These are phyloP conservation scores for Eilema depressum DNA, from an alignment of 2,888 invertebrate species.

Conservation along the genomic window DNA sequence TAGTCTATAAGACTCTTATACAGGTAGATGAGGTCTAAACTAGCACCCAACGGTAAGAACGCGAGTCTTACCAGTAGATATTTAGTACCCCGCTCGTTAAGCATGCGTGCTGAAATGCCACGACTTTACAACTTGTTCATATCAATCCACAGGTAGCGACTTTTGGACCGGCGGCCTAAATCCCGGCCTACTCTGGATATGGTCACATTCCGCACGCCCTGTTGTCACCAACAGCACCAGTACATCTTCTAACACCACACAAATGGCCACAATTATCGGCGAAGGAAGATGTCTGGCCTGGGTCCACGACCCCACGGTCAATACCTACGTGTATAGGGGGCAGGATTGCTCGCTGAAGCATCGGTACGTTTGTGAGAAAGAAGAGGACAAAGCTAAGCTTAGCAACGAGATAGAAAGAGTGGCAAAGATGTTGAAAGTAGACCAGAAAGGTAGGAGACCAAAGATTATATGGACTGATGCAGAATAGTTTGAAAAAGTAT, in stretches of 20 bases:
- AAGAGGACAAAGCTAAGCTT: constrained; percentile 85
- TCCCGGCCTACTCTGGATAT: constrained; percentile 95
- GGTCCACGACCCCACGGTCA: constrained; percentile 87
- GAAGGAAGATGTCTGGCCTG: constrained; percentile 91
- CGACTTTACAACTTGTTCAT: not conserved
- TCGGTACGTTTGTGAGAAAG: constrained; percentile 90
- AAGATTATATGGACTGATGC: constrained; percentile 49
- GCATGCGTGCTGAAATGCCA: too few species aligned
- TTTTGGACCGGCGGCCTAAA: constrained; percentile 95
- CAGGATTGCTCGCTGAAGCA: constrained; percentile 91
- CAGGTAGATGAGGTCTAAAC: too few species aligned
- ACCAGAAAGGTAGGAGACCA: constrained; percentile 29
- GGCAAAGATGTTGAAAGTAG: constrained; percentile 55
- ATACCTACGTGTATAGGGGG: constrained; percentile 90
- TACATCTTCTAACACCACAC: constrained; percentile 27
- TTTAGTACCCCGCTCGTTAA: too few species aligned
- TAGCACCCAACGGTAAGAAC: too few species aligned
- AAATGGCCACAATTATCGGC: constrained; percentile 75
- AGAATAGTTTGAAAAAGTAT: not conserved
- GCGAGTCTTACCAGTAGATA: too few species aligned
- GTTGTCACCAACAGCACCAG: constrained; percentile 83
- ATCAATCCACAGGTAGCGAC: constrained; percentile 85
- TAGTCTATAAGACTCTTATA: too few species aligned
- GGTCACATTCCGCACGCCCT: constrained; percentile 93
- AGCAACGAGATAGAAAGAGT: constrained; percentile 88